Evolutionary conservation across 2,888 invertebrate species (phyloP), one percentile per base, ranked within the genome.

Genomic region (Macaria liturata): DNA sequence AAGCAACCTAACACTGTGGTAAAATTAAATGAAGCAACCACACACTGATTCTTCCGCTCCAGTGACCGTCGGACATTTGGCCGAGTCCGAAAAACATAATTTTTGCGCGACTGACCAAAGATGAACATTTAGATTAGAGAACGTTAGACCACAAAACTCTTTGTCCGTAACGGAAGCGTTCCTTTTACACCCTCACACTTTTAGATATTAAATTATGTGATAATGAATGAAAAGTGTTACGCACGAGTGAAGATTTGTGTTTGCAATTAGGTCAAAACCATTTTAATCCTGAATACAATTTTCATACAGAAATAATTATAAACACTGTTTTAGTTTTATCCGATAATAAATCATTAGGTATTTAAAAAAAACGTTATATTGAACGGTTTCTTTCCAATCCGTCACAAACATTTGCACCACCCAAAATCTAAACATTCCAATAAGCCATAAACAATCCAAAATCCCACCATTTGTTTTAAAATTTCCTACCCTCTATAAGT

Each of bases 51-150:
- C 71, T 83, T 91, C 82, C 88, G 77, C 59, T 65, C 83, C 80
- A 85, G 75, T 81, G 76, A 80, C 70, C 84, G 78, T 76, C 61
- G 70, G 66, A 68, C 68, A 82, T 78, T 76, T 58, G 70, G 65
- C 66, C 67, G 76, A 74, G 87, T 83, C 90, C 91, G 88, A 90
- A 91, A 91, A 89, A 88, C 91, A 91, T 91, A 91, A 91, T 91
- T 91, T 91, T 91, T 91, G 91, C 86, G 81, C 84, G 85, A 89
- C 80, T 88, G 88, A 86, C 90, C 91, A 90, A 90, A 91, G 91
- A 91, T 91, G 83, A 83, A 83, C 88, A 87, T 91, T 91, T 84
- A 89, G 91, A 91, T 91, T n/a, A n/a, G n/a, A n/a, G n/a, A n/a
- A n/a, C n/a, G n/a, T n/a, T n/a, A n/a, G n/a, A 89, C 88, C 86